A percentile compares a stretch with the other conserved stretches of the same genome.
Conservation (phyloP, 2,113 vertebrate species). For the Hippopotamus amphibius region DNA sequence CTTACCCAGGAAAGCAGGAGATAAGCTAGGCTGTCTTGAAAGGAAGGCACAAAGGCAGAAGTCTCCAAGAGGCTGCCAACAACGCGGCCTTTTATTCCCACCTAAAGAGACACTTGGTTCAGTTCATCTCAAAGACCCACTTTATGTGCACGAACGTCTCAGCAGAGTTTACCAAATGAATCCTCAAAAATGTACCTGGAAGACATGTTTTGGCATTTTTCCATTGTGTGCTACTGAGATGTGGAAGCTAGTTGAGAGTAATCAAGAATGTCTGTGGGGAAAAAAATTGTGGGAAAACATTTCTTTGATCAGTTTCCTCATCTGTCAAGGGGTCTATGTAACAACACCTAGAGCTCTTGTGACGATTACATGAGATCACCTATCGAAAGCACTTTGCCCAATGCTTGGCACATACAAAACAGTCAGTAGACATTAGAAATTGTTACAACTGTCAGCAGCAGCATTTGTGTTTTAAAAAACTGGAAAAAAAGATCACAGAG, state of each 20-base stretch:
- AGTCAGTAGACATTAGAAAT: neutral
- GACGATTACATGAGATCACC: neutral
- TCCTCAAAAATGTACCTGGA: constrained; percentile 50
- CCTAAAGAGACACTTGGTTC: constrained; percentile 84
- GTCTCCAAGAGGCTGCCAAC: constrained; percentile 77
- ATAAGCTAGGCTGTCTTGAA: constrained; percentile 41
- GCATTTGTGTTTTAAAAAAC: neutral
- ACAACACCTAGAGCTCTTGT: neutral
- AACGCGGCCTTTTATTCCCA: constrained; percentile 84
- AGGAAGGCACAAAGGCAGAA: constrained; percentile 67
- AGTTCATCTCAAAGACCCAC: constrained; percentile 68
- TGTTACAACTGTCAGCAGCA: neutral
- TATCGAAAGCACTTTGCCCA: neutral
- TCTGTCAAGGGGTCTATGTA: neutral
- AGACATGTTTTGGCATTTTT: constrained; percentile 40
- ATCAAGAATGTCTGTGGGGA: neutral
- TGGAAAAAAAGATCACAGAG: neutral
- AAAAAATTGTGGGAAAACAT: constrained; percentile 7
- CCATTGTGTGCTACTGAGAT: neutral
- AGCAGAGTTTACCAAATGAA: constrained; percentile 61
- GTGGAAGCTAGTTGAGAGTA: neutral
- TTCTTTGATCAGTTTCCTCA: neutral
- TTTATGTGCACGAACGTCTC: constrained; percentile 76
- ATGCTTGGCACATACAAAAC: neutral
- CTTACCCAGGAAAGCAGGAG: neutral